Evolutionary conservation across 2,113 vertebrate genomes (phyloP), one percentile per base, ranked within the genome.

Genomic region (Proteles cristata): DNA sequence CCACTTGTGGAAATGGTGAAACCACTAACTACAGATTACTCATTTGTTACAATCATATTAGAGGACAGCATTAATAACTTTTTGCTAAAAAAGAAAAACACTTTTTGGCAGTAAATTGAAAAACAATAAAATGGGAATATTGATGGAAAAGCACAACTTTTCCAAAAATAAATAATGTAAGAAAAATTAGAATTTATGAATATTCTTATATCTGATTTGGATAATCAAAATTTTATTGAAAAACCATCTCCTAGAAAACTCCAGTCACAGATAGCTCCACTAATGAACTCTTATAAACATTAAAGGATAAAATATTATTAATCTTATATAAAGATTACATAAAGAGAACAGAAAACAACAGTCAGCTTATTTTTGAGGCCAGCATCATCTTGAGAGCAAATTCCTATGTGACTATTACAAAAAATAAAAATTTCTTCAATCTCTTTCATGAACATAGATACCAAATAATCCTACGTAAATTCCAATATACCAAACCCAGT

Each of bases 191-290:
- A 65, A 82, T 39, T 69, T 48, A 79, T 91, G 43, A 61, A 33
- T 63, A 95, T 86, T 91, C 33, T 7, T 61, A 14, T 31, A 68
- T 43, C n/a, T 66, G 68, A 80, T 45, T 66, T 73, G 91, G 87
- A 21, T 48, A 76, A 76, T 53, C 17, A 91, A 53, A 92, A 76
- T 81, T 96, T 19, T 92, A 88, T 45, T 95, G 92, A 63, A 74
- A 92, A 88, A 26, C 10, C 6, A 74, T 84, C 5, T 3, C 76
- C 26, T 63, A 87, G 66, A 90, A 90, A 93, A 48, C 6, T 43
- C 15, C 6, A 81, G 26, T 21, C 33, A 71, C 17, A 88, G 19
- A 83, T 77, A n/a, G 17, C 5, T 55, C 45, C 35, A 66, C 3
- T 93, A 82, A 71, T 77, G 12, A 77, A 94, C 66, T 84, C 15